Percentiles rank a stretch among this genome's conserved stretches.
phyloP scores from a whole-genome alignment of 2,888 invertebrate species.

The Caenorhabditis afra region DNA sequence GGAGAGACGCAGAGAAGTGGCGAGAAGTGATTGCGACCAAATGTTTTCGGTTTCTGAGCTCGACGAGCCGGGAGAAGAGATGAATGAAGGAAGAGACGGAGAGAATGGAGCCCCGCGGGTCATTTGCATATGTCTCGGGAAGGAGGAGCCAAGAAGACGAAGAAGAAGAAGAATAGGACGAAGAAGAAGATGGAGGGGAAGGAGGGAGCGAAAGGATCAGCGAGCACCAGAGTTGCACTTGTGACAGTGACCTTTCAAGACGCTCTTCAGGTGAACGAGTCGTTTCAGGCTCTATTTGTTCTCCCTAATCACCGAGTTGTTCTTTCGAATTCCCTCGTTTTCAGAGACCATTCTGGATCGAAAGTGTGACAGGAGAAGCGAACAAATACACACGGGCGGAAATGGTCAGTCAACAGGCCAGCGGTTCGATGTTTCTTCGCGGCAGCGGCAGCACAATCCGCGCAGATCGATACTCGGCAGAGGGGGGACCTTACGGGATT shows the following conservation, averaged over 20 bases:
- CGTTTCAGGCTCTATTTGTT: no score
- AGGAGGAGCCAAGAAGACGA: slow-evolving; percentile 5
- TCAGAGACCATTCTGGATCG: neutral
- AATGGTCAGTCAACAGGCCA: slow-evolving; percentile 10
- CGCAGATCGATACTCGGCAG: neutral
- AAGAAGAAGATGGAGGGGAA: neutral
- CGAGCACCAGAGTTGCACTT: no score
- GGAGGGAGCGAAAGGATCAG: neutral
- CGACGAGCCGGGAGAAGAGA: slow-evolving; percentile 6
- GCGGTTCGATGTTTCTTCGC: slow-evolving; percentile 7
- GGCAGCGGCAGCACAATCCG: neutral
- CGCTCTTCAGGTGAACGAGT: slow-evolving; percentile 1
- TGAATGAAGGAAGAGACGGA: slow-evolving; percentile 5
- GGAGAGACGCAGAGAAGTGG: slow-evolving; percentile 7
- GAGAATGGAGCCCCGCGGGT: slow-evolving; percentile 13
- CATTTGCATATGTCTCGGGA: slow-evolving; percentile 28
- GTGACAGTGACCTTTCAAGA: neutral
- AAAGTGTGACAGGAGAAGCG: slow-evolving; percentile 8
- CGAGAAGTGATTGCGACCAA: slow-evolving; percentile 53
- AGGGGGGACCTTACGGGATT: neutral
- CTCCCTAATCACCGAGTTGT: no score
- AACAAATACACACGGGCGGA: slow-evolving; percentile 16
- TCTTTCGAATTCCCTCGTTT: neutral
- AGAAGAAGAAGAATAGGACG: slow-evolving; percentile 10
- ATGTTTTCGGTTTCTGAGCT: slow-evolving; percentile 44